A percentile compares a stretch with the other conserved stretches of the same genome.
Evolutionary conservation across 2,113 vertebrate genomes (phyloP).

Genomic region (Circaetus cinerascens): DNA sequence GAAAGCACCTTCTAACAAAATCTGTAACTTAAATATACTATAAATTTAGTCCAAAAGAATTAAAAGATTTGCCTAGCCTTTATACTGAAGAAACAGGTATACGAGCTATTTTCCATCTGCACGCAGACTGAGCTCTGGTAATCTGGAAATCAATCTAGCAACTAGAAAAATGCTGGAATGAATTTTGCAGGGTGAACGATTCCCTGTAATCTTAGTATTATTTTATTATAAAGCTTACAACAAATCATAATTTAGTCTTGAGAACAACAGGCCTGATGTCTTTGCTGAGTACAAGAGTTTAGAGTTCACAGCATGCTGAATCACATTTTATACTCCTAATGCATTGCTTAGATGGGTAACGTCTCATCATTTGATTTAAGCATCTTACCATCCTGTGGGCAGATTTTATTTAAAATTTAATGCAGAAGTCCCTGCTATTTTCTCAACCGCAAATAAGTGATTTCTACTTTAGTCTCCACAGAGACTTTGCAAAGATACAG

Average conservation of each 20-base stretch:
- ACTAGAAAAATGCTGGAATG: background rate
- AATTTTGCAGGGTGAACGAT: background rate
- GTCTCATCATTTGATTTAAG: slow-evolving; percentile 27
- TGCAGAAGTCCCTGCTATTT: slow-evolving; percentile 32
- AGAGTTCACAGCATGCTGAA: background rate
- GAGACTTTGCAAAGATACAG: background rate
- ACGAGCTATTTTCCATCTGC: background rate
- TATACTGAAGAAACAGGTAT: background rate
- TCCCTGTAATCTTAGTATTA: background rate
- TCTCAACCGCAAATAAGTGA: slow-evolving; percentile 22
- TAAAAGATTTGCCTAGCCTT: background rate
- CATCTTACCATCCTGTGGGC: slow-evolving; percentile 5
- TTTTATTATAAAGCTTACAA: background rate
- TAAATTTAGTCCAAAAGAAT: background rate
- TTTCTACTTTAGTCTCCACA: slow-evolving; percentile 29
- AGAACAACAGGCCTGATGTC: background rate
- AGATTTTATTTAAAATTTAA: slow-evolving; percentile 61
- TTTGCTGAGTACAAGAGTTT: background rate
- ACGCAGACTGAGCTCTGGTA: background rate
- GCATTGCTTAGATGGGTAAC: background rate
- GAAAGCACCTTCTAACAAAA: background rate
- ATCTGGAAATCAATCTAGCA: background rate
- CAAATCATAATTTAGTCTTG: background rate
- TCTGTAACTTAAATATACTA: background rate
- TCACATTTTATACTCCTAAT: slow-evolving; percentile 23